Evolutionary conservation across 2,888 invertebrate genomes (phyloP), one percentile per base, ranked within the genome.

Genomic region (Craniophora ligustri): DNA sequence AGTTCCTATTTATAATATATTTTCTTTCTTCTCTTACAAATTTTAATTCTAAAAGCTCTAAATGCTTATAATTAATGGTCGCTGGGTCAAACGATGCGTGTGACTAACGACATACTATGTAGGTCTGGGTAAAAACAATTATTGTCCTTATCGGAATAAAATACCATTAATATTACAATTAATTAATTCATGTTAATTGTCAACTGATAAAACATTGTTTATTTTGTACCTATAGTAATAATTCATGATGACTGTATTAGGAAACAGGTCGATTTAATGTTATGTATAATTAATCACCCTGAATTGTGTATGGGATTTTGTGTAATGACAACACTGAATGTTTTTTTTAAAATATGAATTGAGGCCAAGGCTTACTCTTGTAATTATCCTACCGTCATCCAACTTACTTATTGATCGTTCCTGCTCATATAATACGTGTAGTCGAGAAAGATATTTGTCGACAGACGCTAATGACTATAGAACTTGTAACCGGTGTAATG

Each of bases 91-190:
- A 44, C 16, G 18, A 55, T 11, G 64, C 34, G 39, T 15, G 50
- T 47, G 11, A 40, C 34, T 59, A 40, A 44, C n/a, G n/a, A n/a
- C n/a, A n/a, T 49, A 32, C 53, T 42, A 44, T 50, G 31, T 46
- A 60, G 53, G 48, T 60, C 61, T 67, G 34, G 53, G 53, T 61
- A 26, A 38, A n/a, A 67, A 53, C 35, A n/a, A 11, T 34, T 36
- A 34, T 41, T 60, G 42, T 34, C 48, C 53, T 53, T 53, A 67
- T 67, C 32, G 31, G 1, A 19, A 50, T 48, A 62, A 46, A 42
- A 51, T 36, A n/a, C n/a, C 14, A 34, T 39, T 15, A 53, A 34
- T 48, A 18, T 26, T 11, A 23, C 23, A n/a, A 51, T 53, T 67
- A 40, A 54, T 63, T 46, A 44, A 62, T 61, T 61, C 57, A 36